Evolutionary conservation across 23 tunicate genomes (phyloP), one percentile per base, ranked within the genome.

Genomic region (Trididemnum nubilum): DNA sequence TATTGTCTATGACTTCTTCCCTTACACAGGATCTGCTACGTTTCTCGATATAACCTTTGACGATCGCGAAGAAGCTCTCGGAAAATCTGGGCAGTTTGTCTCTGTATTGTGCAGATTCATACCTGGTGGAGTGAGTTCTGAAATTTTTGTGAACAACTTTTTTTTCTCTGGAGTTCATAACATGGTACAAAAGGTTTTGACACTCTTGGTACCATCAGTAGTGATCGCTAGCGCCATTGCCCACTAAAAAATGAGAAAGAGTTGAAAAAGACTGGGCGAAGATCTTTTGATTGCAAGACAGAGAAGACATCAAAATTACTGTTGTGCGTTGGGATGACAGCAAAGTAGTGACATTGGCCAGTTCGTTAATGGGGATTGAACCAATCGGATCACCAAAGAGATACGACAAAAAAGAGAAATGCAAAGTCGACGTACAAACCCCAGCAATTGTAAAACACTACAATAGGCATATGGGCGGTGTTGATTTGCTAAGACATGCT

Each of bases 251-350:
- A 49, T 49, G 57, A 49, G 57, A 49, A 49, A 49, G 57, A 49
- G 57, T 18, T 49, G 57, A 49, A 49, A 49, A 49, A 49, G 57
- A 12, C 57, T 49, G 57, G 57, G 57, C 57, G 18, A 12, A 18
- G 57, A 49, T 49, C 57, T 49, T 49, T 49, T 49, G 57, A 49
- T 49, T 49, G n/a, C n/a, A n/a, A n/a, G n/a, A n/a, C n/a, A n/a
- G n/a, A n/a, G n/a, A n/a, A n/a, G n/a, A n/a, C n/a, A 18, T 18
- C 57, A 49, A 49, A 49, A 49, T 49, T 9, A 18, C 57, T 49
- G 57, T 49, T 49, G 57, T 49, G 57, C 57, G 57, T 49, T 49
- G 57, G 12, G 18, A 9, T 18, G 57, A 49, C 57, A 49, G 18
- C 15, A 49, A 18, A 49, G 57, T 49, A 49, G 57, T 49, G 57